Percentiles rank a stretch among this genome's conserved stretches.
Evolutionary conservation across 2,113 vertebrate species (phyloP).

Genomic region (Nycticorax nycticorax): DNA sequence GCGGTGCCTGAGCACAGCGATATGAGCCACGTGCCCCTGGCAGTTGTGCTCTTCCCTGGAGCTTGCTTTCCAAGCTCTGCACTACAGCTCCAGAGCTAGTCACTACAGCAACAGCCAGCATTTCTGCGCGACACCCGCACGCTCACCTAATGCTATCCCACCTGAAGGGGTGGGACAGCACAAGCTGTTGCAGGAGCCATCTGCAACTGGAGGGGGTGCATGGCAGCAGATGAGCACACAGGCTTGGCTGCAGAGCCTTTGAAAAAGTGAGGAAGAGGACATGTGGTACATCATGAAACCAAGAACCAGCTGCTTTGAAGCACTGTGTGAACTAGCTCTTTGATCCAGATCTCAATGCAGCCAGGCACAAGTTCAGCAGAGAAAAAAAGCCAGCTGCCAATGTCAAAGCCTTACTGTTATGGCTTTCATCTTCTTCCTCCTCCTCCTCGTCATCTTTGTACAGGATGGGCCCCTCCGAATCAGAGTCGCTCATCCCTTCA

Average conservation of each 20-base stretch:
- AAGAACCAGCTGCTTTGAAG: neutral
- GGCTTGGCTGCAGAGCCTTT: neutral
- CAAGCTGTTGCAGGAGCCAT: neutral
- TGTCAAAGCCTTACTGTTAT: conserved; percentile 75
- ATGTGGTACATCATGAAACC: neutral
- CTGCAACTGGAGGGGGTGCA: neutral
- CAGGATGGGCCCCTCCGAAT: conserved; percentile 90
- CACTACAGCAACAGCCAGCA: neutral
- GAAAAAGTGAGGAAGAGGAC: neutral
- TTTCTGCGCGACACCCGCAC: neutral
- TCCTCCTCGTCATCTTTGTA: conserved; percentile 95
- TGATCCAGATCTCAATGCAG: neutral
- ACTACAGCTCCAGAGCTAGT: neutral
- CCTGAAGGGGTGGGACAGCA: neutral
- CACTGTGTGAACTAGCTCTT: neutral
- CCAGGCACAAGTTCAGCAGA: neutral
- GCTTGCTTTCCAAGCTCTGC: neutral
- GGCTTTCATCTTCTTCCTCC: conserved; percentile 88
- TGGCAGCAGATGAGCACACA: neutral
- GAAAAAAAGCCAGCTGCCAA: neutral
- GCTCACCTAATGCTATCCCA: neutral
- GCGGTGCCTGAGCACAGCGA: neutral
- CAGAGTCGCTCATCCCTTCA: conserved; percentile 85
- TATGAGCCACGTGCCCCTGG: neutral
- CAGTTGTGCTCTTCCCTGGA: neutral